Base-by-base conservation (phyloP, 2,113 vertebrate species). In the Anguilla japonica region DNA sequence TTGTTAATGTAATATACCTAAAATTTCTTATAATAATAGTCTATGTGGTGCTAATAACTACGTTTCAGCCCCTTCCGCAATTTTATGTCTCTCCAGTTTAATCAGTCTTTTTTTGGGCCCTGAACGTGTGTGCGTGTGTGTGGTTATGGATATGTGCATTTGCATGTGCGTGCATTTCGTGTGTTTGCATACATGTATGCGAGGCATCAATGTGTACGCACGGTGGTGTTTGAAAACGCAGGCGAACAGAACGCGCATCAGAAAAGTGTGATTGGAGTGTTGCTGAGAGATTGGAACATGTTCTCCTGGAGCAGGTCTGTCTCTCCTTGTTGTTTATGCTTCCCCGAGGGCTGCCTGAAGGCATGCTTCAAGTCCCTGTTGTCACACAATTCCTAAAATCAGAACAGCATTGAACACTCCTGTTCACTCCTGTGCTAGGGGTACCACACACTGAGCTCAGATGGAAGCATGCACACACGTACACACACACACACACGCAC, bases 1-100 rank as follows among this genome's bases (percentile, higher is more conserved):
- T 93, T 94, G 93, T 96, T 96, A 97, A 97, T 96, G 96, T 93
- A 93, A 93, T 88, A 88, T 93, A 94, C 92, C 90, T 94, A 94
- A 93, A 90, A 95, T 95, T 94, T 94, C 92, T 95, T 91, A 94
- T 95, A 96, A 97, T 96, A 95, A 96, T 93, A 94, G 95, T 96
- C 96, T 95, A 94, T 95, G 95, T 95, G 91, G 93, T 91, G 92
- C 94, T 96, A 96, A 96, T 95, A 95, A 94, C 94, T 92, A 95
- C 95, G 94, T 94, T 95, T 94, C 93, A 89, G 90, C 90, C 34
- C 41, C 91, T 88, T 92, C 90, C 92, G 92, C 88, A 83, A 91
- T 93, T 94, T 93, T 93, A 89, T 91, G 91, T 88, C 89, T 86
- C 83, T 86, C 15, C 2, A 86, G 85, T 91, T 90, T 92, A 89